Conservation (phyloP, 2,797 vertebrate species). For the Poecilia wingei region DNA sequence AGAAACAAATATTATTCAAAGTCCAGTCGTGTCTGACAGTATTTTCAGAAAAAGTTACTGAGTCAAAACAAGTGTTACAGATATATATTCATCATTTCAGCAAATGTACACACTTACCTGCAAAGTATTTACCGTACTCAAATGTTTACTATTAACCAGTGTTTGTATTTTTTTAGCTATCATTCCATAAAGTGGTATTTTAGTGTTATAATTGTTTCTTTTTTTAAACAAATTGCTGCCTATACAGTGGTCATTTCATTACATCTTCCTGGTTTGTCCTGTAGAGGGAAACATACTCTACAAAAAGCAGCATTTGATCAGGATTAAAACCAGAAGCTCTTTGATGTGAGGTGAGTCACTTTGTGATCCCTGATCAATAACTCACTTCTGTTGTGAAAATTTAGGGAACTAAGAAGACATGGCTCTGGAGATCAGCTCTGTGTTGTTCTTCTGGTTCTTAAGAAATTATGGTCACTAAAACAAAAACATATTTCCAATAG, state of each 20-base stretch:
- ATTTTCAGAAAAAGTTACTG: conserved; percentile 14
- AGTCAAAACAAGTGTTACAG: conserved; percentile 12
- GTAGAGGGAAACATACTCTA: conserved; percentile 1
- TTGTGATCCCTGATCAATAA: not conserved
- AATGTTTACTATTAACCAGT: conserved; percentile 5
- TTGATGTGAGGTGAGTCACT: not conserved
- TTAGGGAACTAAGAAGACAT: not conserved
- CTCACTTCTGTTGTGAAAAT: not conserved
- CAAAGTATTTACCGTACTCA: not conserved
- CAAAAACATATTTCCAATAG: not conserved
- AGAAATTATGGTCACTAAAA: not conserved
- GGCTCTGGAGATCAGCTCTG: not conserved
- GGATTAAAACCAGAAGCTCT: not conserved
- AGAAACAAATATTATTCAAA: not conserved
- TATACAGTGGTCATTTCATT: not conserved
- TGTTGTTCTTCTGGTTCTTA: not conserved
- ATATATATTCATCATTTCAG: conserved; percentile 23
- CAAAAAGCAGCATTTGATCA: not conserved
- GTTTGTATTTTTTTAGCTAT: conserved; percentile 1
- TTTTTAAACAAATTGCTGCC: conserved; percentile 12
- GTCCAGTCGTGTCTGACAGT: conserved; percentile 16
- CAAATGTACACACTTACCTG: not conserved
- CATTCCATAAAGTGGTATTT: not conserved
- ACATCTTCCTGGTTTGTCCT: not conserved
- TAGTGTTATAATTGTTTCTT: no score